Conservation (phyloP, 2,888 invertebrate genomes). For the Digitonthophagus gazella region DNA sequence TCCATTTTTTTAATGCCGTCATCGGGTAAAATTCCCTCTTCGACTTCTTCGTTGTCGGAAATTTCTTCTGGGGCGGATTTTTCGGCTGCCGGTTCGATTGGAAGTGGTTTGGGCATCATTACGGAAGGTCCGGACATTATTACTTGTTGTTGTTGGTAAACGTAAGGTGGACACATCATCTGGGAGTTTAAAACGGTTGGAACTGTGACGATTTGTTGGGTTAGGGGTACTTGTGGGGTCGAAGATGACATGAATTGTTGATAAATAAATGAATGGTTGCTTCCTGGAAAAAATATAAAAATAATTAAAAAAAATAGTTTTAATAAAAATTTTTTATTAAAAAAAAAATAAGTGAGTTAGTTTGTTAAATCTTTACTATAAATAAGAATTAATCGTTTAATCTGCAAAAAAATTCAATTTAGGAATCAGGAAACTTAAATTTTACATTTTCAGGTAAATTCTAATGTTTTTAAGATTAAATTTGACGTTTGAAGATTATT, state of each 20-base stretch:
- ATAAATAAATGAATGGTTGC: slow-evolving; percentile 55
- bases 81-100: slow-evolving; percentile 22
- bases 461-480: no score
- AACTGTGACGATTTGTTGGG: slow-evolving; percentile 56
- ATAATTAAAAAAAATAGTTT: no score
- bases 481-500: no score
- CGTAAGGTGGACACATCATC: slow-evolving; percentile 54
- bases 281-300: no score
- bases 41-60: slow-evolving; percentile 2
- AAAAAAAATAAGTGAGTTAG: no score
- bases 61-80: slow-evolving; percentile 9
- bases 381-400: no score
- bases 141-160: slow-evolving; percentile 58
- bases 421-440: no score
- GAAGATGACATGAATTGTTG: slow-evolving; percentile 58
- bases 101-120: slow-evolving; percentile 38
- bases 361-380: no score
- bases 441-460: no score
- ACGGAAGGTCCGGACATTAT: slow-evolving; percentile 54
- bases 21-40: slow-evolving; percentile 14
- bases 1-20: slow-evolving; percentile 5
- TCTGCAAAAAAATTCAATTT: no score
- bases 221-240: slow-evolving; percentile 44
- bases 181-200: slow-evolving; percentile 53
- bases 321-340: no score